These are phyloP conservation scores for Drosophila gunungcola DNA, from an alignment of 1,140 invertebrate species.

Conservation along the genomic window DNA sequence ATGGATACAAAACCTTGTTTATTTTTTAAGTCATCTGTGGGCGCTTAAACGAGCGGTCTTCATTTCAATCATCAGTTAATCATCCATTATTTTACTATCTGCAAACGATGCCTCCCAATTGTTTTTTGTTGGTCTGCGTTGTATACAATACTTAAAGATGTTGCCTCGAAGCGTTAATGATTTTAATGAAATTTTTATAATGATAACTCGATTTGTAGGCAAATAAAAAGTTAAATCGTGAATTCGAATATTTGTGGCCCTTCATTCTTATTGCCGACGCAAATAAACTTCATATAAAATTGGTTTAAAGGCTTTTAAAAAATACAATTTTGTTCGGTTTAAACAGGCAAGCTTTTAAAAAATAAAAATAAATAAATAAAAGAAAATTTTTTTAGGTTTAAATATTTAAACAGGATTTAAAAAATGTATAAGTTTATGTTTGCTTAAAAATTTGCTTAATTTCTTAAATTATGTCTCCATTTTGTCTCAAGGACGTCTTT, in stretches of 20 bases:
- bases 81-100: constrained; percentile 6
- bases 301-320: not conserved
- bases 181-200: constrained; percentile 57
- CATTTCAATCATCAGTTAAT: constrained; percentile 1
- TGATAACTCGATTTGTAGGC: constrained; percentile 51
- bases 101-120: not conserved
- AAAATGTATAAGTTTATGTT: too few species aligned
- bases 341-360: too few species aligned
- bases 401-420: too few species aligned
- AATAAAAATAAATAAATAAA: too few species aligned
- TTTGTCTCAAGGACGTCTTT: not conserved
- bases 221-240: constrained; percentile 71
- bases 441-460: too few species aligned
- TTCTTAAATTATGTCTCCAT: too few species aligned
- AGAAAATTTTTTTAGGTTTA: too few species aligned
- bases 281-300: not conserved
- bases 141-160: constrained; percentile 4
- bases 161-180: constrained; percentile 34
- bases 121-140: constrained; percentile 7
- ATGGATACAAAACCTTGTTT: constrained; percentile 21
- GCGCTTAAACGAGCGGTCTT: constrained; percentile 3
- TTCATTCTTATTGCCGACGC: not conserved
- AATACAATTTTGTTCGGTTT: too few species aligned
- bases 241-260: not conserved
- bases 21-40: constrained; percentile 42